phyloP scores from a whole-genome alignment of 2,888 invertebrate genomes.

The Coleophora deauratella region DNA sequence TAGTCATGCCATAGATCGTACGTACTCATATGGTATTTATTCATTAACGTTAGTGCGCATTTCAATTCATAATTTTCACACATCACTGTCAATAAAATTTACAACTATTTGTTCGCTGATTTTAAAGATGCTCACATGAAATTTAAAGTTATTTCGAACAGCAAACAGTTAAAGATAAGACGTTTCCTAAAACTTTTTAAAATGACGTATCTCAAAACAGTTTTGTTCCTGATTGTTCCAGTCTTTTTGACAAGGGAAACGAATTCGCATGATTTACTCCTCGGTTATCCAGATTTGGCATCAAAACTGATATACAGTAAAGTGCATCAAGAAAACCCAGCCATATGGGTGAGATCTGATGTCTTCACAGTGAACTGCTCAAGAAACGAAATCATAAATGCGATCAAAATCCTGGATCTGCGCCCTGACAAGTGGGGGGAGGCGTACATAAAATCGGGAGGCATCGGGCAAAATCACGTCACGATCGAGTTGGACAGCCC shows the following conservation, averaged over 20 bases:
- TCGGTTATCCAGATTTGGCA: conserved; percentile 43
- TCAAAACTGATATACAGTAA: conserved; percentile 49
- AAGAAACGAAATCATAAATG: conserved; percentile 44
- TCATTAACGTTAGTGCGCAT: conserved; percentile 16
- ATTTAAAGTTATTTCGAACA: conserved; percentile 3
- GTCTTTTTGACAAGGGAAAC: neutral
- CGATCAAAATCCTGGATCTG: conserved; percentile 44
- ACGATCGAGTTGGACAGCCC: conserved; percentile 50
- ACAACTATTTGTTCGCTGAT: neutral
- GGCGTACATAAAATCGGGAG: conserved; percentile 42
- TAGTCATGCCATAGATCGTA: neutral
- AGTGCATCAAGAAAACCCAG: conserved; percentile 52
- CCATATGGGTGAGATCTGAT: conserved; percentile 35
- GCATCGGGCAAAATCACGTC: conserved; percentile 45
- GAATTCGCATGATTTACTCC: conserved; percentile 21
- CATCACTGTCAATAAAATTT: conserved; percentile 5
- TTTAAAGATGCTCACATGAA: neutral
- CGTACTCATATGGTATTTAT: too few species aligned
- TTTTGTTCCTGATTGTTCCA: conserved; percentile 5
- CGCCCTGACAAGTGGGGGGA: conserved; percentile 48
- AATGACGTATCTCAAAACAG: conserved; percentile 9
- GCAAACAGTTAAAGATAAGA: conserved; percentile 6
- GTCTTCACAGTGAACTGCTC: conserved; percentile 19
- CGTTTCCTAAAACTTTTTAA: conserved; percentile 3
- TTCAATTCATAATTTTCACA: conserved; percentile 8